Evolutionary conservation across 2,797 vertebrate genomes (phyloP).

Genomic region (Limnodromus scolopaceus): DNA sequence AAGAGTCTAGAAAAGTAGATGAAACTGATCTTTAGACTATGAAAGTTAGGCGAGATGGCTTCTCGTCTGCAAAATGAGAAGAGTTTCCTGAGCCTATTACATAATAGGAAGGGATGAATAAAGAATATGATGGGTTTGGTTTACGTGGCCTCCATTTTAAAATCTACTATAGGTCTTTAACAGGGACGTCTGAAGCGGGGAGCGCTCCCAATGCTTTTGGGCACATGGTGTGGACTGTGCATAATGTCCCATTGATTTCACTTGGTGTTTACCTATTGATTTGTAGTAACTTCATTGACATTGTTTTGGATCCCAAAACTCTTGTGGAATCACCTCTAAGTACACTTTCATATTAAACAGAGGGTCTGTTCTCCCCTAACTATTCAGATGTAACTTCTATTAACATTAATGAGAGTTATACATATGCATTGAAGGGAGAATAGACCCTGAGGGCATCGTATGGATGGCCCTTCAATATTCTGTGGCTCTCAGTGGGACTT

Average conservation of each 20-base stretch:
- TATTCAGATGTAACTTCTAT: constrained; percentile 32
- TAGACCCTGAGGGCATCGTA: constrained; percentile 50
- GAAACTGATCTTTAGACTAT: background rate
- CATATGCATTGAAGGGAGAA: constrained; percentile 42
- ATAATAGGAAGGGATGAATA: background rate
- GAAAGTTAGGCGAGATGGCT: background rate
- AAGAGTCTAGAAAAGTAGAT: constrained; percentile 1
- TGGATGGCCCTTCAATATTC: constrained; percentile 29
- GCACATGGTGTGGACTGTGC: background rate
- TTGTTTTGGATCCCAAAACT: constrained; percentile 41
- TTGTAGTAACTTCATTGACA: constrained; percentile 29
- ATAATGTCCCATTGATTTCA: background rate
- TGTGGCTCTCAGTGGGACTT: constrained; percentile 44
- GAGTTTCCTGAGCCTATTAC: background rate
- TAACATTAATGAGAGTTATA: constrained; percentile 52
- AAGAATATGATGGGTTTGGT: background rate
- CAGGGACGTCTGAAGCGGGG: background rate
- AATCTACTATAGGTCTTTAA: background rate
- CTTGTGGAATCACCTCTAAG: constrained; percentile 39
- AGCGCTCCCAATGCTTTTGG: background rate
- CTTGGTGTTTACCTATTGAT: background rate
- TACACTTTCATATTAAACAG: constrained; percentile 15
- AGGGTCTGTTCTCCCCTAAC: constrained; percentile 21
- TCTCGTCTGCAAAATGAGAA: background rate
- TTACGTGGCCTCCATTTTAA: background rate